Evolutionary conservation across 2,797 vertebrate species (phyloP).

Genomic region (Sebastes kiyomatsui): DNA sequence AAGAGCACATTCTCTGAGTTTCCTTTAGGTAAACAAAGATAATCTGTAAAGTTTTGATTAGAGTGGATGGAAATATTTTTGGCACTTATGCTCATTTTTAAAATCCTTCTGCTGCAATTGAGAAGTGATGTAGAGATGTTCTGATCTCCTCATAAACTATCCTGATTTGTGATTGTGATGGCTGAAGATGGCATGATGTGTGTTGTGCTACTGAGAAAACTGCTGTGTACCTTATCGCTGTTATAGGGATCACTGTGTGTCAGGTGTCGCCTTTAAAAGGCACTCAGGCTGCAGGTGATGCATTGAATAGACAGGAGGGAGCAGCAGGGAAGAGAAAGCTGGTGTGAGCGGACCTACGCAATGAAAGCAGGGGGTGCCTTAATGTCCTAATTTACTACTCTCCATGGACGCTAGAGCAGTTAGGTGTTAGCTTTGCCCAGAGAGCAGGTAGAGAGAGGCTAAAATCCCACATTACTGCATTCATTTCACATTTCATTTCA

Average conservation of each 20-base stretch:
- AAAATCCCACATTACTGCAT: not conserved
- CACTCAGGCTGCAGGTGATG: slow-evolving; percentile 12
- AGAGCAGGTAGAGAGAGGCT: not conserved
- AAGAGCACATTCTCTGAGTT: not conserved
- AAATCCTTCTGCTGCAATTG: not conserved
- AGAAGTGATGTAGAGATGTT: not conserved
- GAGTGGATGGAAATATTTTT: not conserved
- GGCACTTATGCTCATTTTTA: not conserved
- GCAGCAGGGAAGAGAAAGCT: not conserved
- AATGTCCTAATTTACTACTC: slow-evolving; percentile 56
- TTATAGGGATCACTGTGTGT: not conserved
- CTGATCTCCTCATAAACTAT: not conserved
- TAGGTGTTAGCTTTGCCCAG: slow-evolving; percentile 11
- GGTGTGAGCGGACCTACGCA: slow-evolving; percentile 40
- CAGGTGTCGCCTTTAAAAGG: not conserved
- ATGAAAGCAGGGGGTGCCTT: slow-evolving; percentile 30
- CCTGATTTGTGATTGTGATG: not conserved
- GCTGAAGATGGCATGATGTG: not conserved
- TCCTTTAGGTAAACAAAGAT: not conserved
- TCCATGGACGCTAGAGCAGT: slow-evolving; percentile 21
- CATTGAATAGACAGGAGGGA: slow-evolving; percentile 14
- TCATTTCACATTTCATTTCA: not conserved
- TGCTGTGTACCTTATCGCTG: not conserved
- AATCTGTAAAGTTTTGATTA: not conserved
- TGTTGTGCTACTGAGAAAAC: not conserved